Base-by-base conservation (phyloP, 2,888 invertebrate species). In the Sarcophaga subvicina region DNA sequence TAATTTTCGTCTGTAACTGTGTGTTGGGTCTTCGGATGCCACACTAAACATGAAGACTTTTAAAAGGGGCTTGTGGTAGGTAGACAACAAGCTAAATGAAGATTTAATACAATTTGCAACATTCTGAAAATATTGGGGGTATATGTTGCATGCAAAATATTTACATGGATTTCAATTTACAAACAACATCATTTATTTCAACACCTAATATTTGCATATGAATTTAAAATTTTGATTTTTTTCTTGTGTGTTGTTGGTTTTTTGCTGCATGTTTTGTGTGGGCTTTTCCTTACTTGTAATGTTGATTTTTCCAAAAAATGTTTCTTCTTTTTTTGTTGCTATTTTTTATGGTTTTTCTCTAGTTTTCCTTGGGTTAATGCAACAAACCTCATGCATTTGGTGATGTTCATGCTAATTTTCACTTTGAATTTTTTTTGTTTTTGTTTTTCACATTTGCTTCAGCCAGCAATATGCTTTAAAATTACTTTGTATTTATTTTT, bases 371-470 rank as follows among this genome's bases (percentile, higher is more conserved):
- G 17, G 27, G 37, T 37, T 37, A 37, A 37, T 37, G 37, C 37
- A 37, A 67, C 60, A 25, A 45, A 59, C n/a, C 47, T 77, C 20
- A 66, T 47, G n/a, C 62, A 76, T 37, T 76, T 66, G 54, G 12
- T 59, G 20, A 80, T 84, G 54, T 76, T 70, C n/a, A 62, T 76
- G 76, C 54, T 71, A 71, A 72, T 85, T 71, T 59, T n/a, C 12
- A 37, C 37, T 8, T n/a, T 10, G 37, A 37, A 37, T 37, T 37
- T 37, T 37, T 27, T 27, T 37, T 37, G 37, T 10, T 37, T 37
- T 37, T 37, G 6, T 37, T 37, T 37, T 37, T 1, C 1, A 6
- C 5, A 27, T 27, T 37, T 37, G 37, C 37, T 37, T 37, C 10
- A 37, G 37, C 37, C 10, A 8, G 37, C 37, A 37, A 37, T 37